Conservation (phyloP, 2,888 invertebrate genomes). For the Oligia latruncula region DNA sequence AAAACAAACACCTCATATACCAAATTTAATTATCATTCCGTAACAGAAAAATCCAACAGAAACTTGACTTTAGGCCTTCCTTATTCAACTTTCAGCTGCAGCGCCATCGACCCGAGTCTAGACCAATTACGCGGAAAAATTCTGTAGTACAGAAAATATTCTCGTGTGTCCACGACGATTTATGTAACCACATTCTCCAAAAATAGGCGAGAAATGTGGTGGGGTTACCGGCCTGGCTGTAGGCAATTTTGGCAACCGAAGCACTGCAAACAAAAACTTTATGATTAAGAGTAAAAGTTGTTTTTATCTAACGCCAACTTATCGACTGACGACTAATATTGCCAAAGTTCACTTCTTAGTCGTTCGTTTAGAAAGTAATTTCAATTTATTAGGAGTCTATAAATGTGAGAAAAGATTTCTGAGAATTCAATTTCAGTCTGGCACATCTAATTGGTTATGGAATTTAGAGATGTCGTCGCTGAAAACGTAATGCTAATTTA, state of each 20-base stretch:
- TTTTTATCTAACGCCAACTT: constrained; percentile 60
- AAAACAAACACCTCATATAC: too few species aligned
- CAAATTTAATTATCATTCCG: not conserved
- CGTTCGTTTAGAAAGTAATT: constrained; percentile 54
- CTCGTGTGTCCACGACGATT: constrained; percentile 36
- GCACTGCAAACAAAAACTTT: constrained; percentile 59
- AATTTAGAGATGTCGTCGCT: constrained; percentile 21
- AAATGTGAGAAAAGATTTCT: constrained; percentile 44
- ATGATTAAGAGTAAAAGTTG: constrained; percentile 58
- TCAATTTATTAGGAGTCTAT: constrained; percentile 47
- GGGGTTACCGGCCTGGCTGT: constrained; percentile 31
- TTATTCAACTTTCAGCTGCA: constrained; percentile 30
- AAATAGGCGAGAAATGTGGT: constrained; percentile 47
- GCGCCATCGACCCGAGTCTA: constrained; percentile 16
- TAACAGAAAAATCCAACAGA: not conserved
- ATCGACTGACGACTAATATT: constrained; percentile 50
- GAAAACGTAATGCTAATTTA: constrained; percentile 42
- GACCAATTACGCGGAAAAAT: constrained; percentile 45
- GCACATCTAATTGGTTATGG: constrained; percentile 39
- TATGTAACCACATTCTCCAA: constrained; percentile 50
- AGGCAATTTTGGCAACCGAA: constrained; percentile 57
- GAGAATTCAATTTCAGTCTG: constrained; percentile 46
- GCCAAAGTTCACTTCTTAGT: constrained; percentile 46
- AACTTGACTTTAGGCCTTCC: not conserved
- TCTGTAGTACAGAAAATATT: constrained; percentile 42